phyloP scores from a whole-genome alignment of 2,797 vertebrate genomes.

The Myotis daubentonii region DNA sequence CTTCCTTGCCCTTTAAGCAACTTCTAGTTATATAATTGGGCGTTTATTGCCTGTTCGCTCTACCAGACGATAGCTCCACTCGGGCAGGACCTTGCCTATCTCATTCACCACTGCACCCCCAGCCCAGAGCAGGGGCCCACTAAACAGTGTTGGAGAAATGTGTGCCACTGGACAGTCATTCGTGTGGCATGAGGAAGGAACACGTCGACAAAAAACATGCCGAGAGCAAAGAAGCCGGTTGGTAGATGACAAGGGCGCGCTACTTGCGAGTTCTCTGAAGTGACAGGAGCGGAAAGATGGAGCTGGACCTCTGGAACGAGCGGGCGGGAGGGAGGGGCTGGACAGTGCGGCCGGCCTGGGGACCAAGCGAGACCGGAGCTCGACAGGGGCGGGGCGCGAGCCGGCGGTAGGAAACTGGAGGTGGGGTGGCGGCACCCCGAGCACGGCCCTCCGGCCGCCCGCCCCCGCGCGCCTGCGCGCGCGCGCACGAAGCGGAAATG shows the following conservation, averaged over 20 bases:
- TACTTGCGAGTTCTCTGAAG: neutral
- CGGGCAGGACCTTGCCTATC: neutral
- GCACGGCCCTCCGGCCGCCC: rapidly evolving
- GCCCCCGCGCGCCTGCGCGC: neutral
- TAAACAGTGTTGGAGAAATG: neutral
- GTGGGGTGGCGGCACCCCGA: rapidly evolving
- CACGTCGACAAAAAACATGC: neutral
- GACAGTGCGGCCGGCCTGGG: rapidly evolving
- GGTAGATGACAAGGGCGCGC: neutral
- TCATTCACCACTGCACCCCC: neutral
- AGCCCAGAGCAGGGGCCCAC: neutral
- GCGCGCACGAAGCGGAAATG: constrained; percentile 70
- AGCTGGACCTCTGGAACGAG: neutral
- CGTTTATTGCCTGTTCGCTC: neutral
- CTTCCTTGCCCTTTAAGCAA: neutral
- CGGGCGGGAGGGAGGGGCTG: neutral
- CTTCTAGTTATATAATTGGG: neutral
- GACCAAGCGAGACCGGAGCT: rapidly evolving
- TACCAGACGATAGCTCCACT: neutral
- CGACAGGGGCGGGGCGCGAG: rapidly evolving
- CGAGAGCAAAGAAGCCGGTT: neutral
- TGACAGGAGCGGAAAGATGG: neutral
- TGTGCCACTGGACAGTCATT: neutral
- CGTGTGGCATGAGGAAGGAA: neutral
- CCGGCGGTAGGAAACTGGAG: neutral